phyloP scores from a whole-genome alignment of 53 echinoderm and acorn worm genomes.

The Apostichopus leukothele region DNA sequence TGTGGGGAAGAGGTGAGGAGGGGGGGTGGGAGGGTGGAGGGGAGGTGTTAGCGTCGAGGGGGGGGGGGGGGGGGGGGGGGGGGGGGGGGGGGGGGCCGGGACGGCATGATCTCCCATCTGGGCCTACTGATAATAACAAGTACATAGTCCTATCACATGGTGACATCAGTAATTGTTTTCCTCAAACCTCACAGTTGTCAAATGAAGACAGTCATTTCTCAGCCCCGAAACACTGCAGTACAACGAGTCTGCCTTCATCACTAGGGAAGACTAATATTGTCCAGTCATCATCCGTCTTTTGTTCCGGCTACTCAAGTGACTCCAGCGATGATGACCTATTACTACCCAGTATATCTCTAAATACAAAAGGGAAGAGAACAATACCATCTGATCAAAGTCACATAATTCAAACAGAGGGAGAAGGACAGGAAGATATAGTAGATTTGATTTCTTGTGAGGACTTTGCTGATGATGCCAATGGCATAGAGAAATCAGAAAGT shows the following conservation, averaged over 20 bases:
- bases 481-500: too few relatives aligned
- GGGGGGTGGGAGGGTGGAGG: too few relatives aligned
- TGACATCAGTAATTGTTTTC: too few relatives aligned
- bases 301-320: neutral
- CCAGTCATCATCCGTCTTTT: neutral
- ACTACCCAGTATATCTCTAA: constrained; percentile 14
- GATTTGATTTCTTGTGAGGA: neutral
- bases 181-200: neutral
- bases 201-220: neutral
- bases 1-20: too few relatives aligned
- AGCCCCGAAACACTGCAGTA: neutral
- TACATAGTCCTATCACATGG: too few relatives aligned
- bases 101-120: too few relatives aligned
- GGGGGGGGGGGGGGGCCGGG: too few relatives aligned
- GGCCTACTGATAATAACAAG: too few relatives aligned
- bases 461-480: neutral
- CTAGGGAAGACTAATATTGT: neutral
- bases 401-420: neutral
- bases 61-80: too few relatives aligned
- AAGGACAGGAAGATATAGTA: neutral
- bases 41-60: too few relatives aligned
- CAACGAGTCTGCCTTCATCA: neutral
- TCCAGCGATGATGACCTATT: neutral
- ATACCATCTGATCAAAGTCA: neutral
- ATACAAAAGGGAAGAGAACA: neutral